Base-by-base conservation (phyloP, 2,888 invertebrate species). In the Thumatha senex region DNA sequence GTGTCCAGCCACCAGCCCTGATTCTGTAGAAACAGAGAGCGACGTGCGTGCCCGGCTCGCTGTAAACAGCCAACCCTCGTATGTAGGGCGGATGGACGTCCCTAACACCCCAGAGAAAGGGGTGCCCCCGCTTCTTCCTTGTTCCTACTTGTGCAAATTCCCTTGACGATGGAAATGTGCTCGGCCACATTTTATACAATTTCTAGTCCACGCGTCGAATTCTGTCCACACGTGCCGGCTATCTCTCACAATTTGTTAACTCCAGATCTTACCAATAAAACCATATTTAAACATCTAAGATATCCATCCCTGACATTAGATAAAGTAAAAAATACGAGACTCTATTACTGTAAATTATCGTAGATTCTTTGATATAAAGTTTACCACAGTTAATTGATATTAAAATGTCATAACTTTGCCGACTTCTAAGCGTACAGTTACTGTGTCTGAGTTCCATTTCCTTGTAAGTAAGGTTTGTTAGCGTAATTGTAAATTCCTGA, bases 121-220 rank as follows among this genome's bases (percentile, higher is more conserved):
- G 89, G 88, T 85, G 84, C 86, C 81, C 84, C 89, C 80, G 78
- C 82, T 78, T 85, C 89, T 90, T 89, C 90, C 90, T 89, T 85
- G 85, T 89, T 85, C 88, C 90, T 89, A 90, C 90, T 90, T 90
- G 89, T 90, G 90, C 90, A 89, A 90, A 91, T 91, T 91, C 90
- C 90, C 90, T 86, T 84, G 90, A 84, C 90, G 90, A 91, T 90
- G 89, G 89, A 90, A 90, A 89, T 89, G 88, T 88, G 87, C 84
- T 89, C 86, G 81, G 88, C 89, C 89, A 90, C 90, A 89, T 91
- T 91, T 91, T 91, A 90, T 89, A 91, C 89, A 90, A 90, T 89
- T 89, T 89, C 88, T 89, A 86, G 87, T 82, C 81, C 76, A 78
- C 80, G 78, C 80, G 77, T 74, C 74, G 80, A 84, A 80, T 77